These are phyloP conservation scores for Hippopotamyrus pictus DNA, from an alignment of 2,797 vertebrate species.

Conservation along the genomic window DNA sequence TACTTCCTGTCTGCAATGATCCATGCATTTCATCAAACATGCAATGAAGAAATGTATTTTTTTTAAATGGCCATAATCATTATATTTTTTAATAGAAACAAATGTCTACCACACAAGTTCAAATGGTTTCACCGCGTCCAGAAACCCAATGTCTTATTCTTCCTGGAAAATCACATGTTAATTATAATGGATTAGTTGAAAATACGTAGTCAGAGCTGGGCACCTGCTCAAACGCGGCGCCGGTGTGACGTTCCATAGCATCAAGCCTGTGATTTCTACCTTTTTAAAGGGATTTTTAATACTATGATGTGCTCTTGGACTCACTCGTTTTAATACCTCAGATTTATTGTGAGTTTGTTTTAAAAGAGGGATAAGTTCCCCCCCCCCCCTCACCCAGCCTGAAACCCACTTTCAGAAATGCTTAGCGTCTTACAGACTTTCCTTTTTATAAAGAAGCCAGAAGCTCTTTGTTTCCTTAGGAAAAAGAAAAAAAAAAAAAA, in stretches of 20 bases:
- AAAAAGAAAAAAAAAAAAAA: slow-evolving; percentile 25
- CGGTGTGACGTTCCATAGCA: slow-evolving; percentile 13
- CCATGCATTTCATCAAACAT: neutral
- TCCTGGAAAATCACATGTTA: slow-evolving; percentile 24
- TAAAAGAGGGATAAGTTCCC: slow-evolving; percentile 33
- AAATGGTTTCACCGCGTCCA: neutral
- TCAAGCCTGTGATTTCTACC: neutral
- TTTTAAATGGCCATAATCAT: neutral
- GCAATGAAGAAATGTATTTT: neutral
- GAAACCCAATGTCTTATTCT: neutral
- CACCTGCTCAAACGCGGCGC: slow-evolving; percentile 20
- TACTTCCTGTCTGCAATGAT: neutral
- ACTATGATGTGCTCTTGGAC: slow-evolving; percentile 17
- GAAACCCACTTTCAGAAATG: slow-evolving; percentile 28
- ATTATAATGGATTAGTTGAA: slow-evolving; percentile 37
- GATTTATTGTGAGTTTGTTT: slow-evolving; percentile 41
- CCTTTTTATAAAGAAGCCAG: slow-evolving; percentile 27
- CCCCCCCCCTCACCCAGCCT: neutral
- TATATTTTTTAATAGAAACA: neutral
- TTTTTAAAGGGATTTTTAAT: slow-evolving; percentile 25
- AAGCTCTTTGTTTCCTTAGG: slow-evolving; percentile 29
- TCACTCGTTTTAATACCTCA: slow-evolving; percentile 29
- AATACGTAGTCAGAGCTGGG: slow-evolving; percentile 26
- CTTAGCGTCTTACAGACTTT: slow-evolving; percentile 28
- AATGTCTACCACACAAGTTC: neutral